Percentiles rank a stretch among this genome's conserved stretches.
phyloP scores from a whole-genome alignment of 2,888 invertebrate genomes.

The Parnassius glacialis region DNA sequence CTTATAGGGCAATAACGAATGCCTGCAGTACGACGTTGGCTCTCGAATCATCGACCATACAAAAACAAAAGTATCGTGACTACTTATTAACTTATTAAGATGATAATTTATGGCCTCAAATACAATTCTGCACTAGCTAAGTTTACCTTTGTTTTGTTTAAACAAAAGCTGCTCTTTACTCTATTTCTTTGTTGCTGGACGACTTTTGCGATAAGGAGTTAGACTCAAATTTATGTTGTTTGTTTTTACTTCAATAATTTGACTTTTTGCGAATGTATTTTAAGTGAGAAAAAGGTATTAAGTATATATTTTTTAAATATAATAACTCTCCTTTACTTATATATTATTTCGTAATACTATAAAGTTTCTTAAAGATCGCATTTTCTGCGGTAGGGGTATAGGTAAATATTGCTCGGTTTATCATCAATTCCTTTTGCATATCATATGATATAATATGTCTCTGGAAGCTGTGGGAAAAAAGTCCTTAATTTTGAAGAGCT shows the following conservation, averaged over 20 bases:
- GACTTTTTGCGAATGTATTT: no score
- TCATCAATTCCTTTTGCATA: no score
- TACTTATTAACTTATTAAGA: constrained; percentile 78
- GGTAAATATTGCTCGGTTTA: no score
- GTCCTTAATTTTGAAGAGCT: no score
- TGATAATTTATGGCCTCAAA: constrained; percentile 73
- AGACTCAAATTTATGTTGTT: neutral
- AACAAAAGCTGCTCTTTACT: constrained; percentile 1
- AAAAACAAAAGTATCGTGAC: constrained; percentile 72
- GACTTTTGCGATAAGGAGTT: constrained; percentile 10
- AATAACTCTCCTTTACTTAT: no score
- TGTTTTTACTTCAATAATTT: neutral
- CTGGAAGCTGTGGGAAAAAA: no score
- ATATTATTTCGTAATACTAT: no score
- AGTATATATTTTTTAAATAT: no score
- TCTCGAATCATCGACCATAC: constrained; percentile 48
- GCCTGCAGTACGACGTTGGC: constrained; percentile 51
- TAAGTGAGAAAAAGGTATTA: no score
- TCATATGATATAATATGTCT: no score
- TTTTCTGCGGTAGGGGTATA: no score
- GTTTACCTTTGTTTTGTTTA: constrained; percentile 18
- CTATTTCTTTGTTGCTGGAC: constrained; percentile 15
- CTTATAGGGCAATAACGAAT: constrained; percentile 73
- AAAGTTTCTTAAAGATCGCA: no score
- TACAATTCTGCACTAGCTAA: constrained; percentile 66